Base-by-base conservation (phyloP, 2,113 vertebrate species). In the Tenrec ecaudatus region DNA sequence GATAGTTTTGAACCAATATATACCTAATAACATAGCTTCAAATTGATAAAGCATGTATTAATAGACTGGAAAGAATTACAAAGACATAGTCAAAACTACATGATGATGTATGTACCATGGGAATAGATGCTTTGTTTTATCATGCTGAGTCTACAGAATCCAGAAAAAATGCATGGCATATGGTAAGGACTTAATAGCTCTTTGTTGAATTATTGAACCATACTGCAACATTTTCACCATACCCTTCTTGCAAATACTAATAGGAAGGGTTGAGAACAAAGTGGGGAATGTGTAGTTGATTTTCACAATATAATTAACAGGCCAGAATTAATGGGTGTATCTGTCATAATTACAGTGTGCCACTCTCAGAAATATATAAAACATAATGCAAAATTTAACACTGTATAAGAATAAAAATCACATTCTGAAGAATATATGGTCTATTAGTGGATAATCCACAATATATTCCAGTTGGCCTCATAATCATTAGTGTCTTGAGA, bases 321-420 rank as follows among this genome's bases (percentile, higher is more conserved):
- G 62, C 66, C n/a, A 75, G 36, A 95, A 81, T 68, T 80, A 68
- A 86, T 36, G 15, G 20, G 43, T 3, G 36, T 73, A 71, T 33
- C n/a, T 57, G 31, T 29, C 71, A 53, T 31, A 90, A 87, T 11
- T 75, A 31, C 80, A 82, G 22, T 31, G 43, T 57, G 4, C 29
- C 23, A 86, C n/a, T 29, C 57, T 64, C n/a, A 89, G 60, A 17
- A 88, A 66, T 14, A 66, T 31, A 53, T 47, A 47, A 25, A 86
- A 62, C 3, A 40, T 40, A 53, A 53, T 53, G 47, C 47, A 53
- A 7, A 53, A 53, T 53, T 53, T 53, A 14, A 53, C 40, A 5
- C 14, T 83, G 11, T 77, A n/a, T 93, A 47, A 95, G 87, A 85
- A 94, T 75, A 73, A 31, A 8, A 91, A 89, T 77, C 38, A 6